A percentile compares a stretch with the other conserved stretches of the same genome.
Evolutionary conservation across 1,140 invertebrate genomes (phyloP).

Genomic region (Oscheius sp.): DNA sequence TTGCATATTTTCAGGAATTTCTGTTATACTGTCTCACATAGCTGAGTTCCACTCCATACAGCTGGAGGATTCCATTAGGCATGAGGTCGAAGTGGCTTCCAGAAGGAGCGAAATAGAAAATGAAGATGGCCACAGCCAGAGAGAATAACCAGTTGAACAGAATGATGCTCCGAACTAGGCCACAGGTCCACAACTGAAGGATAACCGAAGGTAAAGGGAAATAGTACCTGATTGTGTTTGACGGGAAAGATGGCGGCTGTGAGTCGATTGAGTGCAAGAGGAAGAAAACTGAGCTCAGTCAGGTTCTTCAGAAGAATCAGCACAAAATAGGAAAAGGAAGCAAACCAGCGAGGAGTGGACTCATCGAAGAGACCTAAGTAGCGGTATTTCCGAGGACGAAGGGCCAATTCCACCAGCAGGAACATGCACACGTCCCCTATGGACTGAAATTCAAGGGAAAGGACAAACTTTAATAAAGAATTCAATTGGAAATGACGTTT

Average conservation of each 20-base stretch:
- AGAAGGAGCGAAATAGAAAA: too few species aligned
- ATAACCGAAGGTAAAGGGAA: too few species aligned
- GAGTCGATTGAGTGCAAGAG: neutral
- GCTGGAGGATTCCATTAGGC: too few species aligned
- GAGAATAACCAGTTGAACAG: too few species aligned
- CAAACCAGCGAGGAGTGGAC: neutral
- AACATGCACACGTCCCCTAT: conserved; percentile 1
- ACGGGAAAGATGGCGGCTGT: neutral
- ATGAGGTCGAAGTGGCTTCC: too few species aligned
- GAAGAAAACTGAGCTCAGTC: neutral
- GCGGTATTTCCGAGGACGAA: neutral
- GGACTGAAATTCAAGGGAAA: neutral
- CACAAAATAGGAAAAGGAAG: neutral
- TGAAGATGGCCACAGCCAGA: too few species aligned
- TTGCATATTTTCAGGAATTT: too few species aligned
- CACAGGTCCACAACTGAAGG: too few species aligned
- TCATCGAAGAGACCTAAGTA: neutral
- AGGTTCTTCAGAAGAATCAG: neutral
- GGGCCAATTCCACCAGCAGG: neutral
- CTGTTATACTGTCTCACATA: too few species aligned
- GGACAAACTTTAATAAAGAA: neutral
- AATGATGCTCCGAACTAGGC: too few species aligned
- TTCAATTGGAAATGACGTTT: neutral
- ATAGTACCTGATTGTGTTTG: neutral
- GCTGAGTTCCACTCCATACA: too few species aligned